A percentile compares a stretch with the other conserved stretches of the same genome.
Conservation (phyloP, 2,113 vertebrate genomes). For the Otocyon megalotis region DNA sequence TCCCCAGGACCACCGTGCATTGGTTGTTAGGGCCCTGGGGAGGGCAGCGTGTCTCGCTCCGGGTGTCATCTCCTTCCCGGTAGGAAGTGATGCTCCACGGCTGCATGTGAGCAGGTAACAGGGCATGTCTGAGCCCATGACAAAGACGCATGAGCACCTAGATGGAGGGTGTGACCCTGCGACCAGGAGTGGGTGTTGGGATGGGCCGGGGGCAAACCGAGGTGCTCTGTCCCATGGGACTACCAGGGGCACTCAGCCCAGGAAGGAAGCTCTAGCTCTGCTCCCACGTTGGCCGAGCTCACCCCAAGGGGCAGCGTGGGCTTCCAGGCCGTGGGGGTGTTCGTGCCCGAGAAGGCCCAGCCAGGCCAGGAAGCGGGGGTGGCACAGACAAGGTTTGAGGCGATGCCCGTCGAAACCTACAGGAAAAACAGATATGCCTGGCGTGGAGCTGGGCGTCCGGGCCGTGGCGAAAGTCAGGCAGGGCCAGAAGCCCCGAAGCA, state of each 20-base stretch:
- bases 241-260: not conserved
- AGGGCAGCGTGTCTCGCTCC: not conserved
- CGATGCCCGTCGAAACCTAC: not conserved
- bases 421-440: not conserved
- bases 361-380: not conserved
- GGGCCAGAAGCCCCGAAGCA: not conserved
- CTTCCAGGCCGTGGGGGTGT: not conserved
- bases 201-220: not conserved
- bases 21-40: not conserved
- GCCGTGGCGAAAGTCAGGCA: rapidly evolving
- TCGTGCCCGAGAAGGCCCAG: not conserved
- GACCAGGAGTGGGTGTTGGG: not conserved
- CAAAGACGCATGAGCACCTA: not conserved
- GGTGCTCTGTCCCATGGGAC: not conserved
- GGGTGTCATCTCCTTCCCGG: not conserved
- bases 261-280: not conserved
- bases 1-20: not conserved
- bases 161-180: not conserved
- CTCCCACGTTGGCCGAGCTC: not conserved
- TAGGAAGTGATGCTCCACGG: not conserved
- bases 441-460: rapidly evolving
- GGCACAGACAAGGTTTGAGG: not conserved
- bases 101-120: not conserved
- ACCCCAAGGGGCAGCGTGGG: rapidly evolving
- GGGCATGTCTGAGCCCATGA: not conserved